A percentile compares a stretch with the other conserved stretches of the same genome.
These are phyloP conservation scores for Cladorhizidae sp. DNA, from an alignment of 37 sponge, comb jelly and placozoan species.

Conservation along the genomic window DNA sequence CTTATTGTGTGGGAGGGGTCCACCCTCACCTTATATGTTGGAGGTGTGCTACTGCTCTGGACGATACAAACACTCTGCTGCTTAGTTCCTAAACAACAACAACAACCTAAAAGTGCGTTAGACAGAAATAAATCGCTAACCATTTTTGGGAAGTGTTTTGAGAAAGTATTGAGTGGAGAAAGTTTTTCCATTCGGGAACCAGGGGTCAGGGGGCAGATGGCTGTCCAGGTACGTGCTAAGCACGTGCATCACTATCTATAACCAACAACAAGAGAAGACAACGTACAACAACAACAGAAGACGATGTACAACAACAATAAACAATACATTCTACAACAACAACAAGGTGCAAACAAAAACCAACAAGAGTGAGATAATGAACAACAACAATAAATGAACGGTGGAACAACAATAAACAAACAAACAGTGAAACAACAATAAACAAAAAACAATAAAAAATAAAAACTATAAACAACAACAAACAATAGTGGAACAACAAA, in stretches of 20 bases:
- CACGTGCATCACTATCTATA: slow-evolving; percentile 81
- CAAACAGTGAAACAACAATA: not conserved
- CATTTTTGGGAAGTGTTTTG: slow-evolving; percentile 73
- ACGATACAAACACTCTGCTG: slow-evolving; percentile 60
- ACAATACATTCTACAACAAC: no score
- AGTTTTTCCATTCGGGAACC: slow-evolving; percentile 71
- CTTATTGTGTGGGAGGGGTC: no score
- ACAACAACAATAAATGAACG: no score
- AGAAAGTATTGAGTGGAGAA: slow-evolving; percentile 83
- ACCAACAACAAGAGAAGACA: no score
- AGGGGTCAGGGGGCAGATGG: slow-evolving; percentile 79
- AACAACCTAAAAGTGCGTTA: not conserved
- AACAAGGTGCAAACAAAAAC: no score
- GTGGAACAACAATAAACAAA: not conserved
- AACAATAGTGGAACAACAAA: not conserved
- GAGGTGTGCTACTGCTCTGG: slow-evolving; percentile 74
- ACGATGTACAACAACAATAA: no score
- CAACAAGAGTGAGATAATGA: no score
- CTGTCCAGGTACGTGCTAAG: slow-evolving; percentile 84
- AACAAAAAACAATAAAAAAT: not conserved
- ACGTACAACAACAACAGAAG: no score
- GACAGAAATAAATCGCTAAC: slow-evolving; percentile 20
- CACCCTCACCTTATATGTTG: slow-evolving; percentile 72
- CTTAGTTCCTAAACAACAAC: slow-evolving; percentile 38
- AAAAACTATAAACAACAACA: not conserved